Base-by-base conservation (phyloP, 2,888 invertebrate species). In the Smittia aterrima region DNA sequence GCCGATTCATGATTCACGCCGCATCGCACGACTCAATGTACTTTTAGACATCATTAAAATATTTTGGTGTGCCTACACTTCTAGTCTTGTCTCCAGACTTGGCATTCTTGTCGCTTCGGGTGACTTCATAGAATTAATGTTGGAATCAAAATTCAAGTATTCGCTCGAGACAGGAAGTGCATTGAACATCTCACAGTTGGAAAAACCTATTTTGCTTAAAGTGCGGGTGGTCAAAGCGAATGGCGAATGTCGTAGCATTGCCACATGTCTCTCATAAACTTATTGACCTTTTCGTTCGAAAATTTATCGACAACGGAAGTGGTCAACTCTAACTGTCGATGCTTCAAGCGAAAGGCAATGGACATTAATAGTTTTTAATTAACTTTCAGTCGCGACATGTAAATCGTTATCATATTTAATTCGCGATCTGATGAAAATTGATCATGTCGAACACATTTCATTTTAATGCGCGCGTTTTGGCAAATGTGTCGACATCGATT, bases 1-100 rank as follows among this genome's bases (percentile, higher is more conserved):
- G 7, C 47, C 4, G n/a, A n/a, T 18, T 58, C 58, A 58, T 20
- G 20, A 58, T 58, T 7, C 58, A 2, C 58, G 13, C 18, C 58
- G 20, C 58, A 58, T 58, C 58, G 58, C 20, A 2, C 20, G n/a
- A n/a, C 20, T 18, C 20, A 58, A 58, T 58, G 58, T 58, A 6
- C 58, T 58, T 58, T 58, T 18, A 58, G 20, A 58, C 7, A 18
- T 58, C 58, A 58, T 58, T 58, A 58, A 58, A 7, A 58, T 58
- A 18, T 22, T 58, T 58, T 22, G 58, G 58, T 22, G 58, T 58
- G 58, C 58, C 7, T 20, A 58, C 58, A 18, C 20, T 20, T 58
- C 13, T 53, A 7, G 53, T 22, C 2, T 22, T 16, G 58, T 20
- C 6, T 58, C 20, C 4, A 58, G 2, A 1, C 1, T 18, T 22